Conservation (phyloP, 2,888 invertebrate genomes). For the Agonopterix alstromeriana region DNA sequence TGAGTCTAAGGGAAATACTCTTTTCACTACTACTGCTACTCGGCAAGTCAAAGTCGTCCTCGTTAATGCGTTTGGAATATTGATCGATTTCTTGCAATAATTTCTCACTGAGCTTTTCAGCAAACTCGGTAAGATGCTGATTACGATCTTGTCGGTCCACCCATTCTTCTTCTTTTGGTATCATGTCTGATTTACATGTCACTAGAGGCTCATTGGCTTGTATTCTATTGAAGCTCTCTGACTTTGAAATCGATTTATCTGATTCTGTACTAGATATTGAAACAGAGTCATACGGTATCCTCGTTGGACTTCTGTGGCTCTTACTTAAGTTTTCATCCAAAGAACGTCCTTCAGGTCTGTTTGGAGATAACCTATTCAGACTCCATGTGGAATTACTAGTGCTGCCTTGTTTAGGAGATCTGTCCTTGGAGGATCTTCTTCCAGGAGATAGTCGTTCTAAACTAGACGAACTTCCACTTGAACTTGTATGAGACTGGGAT, state of each 20-base stretch:
- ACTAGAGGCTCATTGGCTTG: conserved; percentile 65
- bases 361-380: conserved; percentile 65
- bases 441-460: conserved; percentile 69
- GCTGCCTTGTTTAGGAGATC: conserved; percentile 69
- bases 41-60: conserved; percentile 70
- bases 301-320: conserved; percentile 65
- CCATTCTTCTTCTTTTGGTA: conserved; percentile 74
- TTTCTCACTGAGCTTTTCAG: conserved; percentile 89
- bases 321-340: conserved; percentile 65
- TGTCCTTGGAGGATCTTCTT: conserved; percentile 66
- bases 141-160: conserved; percentile 75
- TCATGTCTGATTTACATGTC: conserved; percentile 70
- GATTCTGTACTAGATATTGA: conserved; percentile 72
- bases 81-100: conserved; percentile 86
- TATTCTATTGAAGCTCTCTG: conserved; percentile 69
- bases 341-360: conserved; percentile 66
- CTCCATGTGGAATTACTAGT: conserved; percentile 73
- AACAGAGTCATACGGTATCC: conserved; percentile 64
- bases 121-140: conserved; percentile 86
- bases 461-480: conserved; percentile 71
- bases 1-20: conserved; percentile 68
- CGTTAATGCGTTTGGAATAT: conserved; percentile 70
- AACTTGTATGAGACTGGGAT: conserved; percentile 69
- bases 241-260: conserved; percentile 71
- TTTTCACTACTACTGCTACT: conserved; percentile 71